Evolutionary conservation across 2,113 vertebrate species (phyloP).

Genomic region (Hemibagrus wyckioides): DNA sequence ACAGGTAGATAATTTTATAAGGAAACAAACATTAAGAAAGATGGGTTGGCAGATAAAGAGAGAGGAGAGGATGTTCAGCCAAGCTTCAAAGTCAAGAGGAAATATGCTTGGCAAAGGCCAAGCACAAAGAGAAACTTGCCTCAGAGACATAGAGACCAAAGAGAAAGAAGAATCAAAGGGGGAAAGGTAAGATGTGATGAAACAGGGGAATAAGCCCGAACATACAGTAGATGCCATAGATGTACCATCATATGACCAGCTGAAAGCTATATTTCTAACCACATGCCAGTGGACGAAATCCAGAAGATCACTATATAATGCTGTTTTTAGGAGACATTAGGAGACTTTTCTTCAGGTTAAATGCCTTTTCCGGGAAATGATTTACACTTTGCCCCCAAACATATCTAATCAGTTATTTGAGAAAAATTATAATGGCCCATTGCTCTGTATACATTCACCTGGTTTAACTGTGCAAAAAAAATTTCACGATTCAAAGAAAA

Average conservation of each 20-base stretch:
- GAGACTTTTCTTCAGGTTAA: not conserved
- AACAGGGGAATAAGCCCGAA: slow-evolving; percentile 16
- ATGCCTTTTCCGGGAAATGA: not conserved
- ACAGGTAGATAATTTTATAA: slow-evolving; percentile 50
- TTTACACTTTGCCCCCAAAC: not conserved
- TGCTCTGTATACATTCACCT: not conserved
- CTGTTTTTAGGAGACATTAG: slow-evolving; percentile 1
- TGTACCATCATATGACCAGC: not conserved
- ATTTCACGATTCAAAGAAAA: not conserved
- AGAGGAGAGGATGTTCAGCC: slow-evolving; percentile 38
- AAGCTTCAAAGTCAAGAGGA: slow-evolving; percentile 54
- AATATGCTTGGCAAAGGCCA: slow-evolving; percentile 48
- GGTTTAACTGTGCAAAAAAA: not conserved
- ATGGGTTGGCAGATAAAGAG: slow-evolving; percentile 22
- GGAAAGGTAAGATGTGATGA: slow-evolving; percentile 38
- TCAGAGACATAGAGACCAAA: slow-evolving; percentile 50
- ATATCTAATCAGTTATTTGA: slow-evolving; percentile 36
- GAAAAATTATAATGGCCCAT: slow-evolving; percentile 34
- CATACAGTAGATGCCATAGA: not conserved
- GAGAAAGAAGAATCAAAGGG: slow-evolving; percentile 49
- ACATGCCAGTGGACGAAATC: not conserved
- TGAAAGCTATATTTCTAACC: not conserved
- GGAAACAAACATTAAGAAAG: slow-evolving; percentile 50
- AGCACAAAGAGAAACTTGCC: slow-evolving; percentile 49
- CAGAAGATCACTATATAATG: not conserved